Conservation (phyloP, 1,140 invertebrate species). For the Fragariocoptes setiger region DNA sequence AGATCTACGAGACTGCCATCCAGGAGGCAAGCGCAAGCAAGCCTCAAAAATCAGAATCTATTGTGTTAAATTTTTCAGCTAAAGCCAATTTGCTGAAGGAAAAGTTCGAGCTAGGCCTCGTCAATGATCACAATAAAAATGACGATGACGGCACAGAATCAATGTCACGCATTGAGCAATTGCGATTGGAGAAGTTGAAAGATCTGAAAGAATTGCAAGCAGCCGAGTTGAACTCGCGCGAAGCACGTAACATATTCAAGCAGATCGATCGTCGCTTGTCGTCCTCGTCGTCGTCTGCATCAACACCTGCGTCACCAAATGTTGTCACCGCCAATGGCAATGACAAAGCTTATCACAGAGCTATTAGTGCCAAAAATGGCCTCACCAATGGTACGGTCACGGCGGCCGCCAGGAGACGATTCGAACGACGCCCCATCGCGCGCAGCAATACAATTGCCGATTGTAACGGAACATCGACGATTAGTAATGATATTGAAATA, state of each 20-base stretch:
- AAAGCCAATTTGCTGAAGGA: conserved; percentile 38
- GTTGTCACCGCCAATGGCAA: conserved; percentile 16
- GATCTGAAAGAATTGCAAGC: not conserved
- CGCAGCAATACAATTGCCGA: not conserved
- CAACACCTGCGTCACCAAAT: conserved; percentile 17
- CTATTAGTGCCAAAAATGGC: not conserved
- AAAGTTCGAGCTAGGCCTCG: conserved; percentile 45
- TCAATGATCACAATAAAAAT: conserved; percentile 17
- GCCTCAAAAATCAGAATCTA: no score
- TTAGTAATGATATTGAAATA: conserved; percentile 36
- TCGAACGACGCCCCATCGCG: not conserved
- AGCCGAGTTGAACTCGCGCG: not conserved
- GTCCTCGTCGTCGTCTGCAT: conserved; percentile 50
- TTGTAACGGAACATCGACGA: conserved; percentile 19
- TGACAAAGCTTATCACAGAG: conserved; percentile 15
- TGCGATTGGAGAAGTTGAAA: not conserved
- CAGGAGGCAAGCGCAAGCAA: conserved; percentile 26
- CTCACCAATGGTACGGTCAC: conserved; percentile 1
- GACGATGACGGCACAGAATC: conserved; percentile 18
- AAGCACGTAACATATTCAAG: not conserved
- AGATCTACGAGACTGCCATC: conserved; percentile 60
- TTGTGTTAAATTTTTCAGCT: conserved; percentile 21
- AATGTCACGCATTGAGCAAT: conserved; percentile 30
- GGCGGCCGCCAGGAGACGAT: not conserved
- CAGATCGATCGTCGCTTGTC: not conserved